Evolutionary conservation across 2,113 vertebrate species (phyloP).

Genomic region (Pholis gunnellus): DNA sequence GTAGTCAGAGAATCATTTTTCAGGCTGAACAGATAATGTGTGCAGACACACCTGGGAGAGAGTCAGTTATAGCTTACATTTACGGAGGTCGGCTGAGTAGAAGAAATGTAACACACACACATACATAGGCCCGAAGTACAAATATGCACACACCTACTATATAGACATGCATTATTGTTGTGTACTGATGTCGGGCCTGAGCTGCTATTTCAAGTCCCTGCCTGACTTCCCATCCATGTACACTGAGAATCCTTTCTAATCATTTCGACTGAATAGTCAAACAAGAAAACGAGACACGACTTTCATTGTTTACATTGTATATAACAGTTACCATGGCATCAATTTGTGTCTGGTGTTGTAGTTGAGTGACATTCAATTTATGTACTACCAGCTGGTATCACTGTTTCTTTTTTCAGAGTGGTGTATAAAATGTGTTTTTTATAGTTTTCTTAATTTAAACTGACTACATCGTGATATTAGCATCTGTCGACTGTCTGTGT

Average conservation of each 20-base stretch:
- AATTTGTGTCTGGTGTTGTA: neutral
- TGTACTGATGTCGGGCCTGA: neutral
- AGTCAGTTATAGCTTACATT: neutral
- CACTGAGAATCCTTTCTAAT: neutral
- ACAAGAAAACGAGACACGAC: neutral
- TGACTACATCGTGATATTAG: neutral
- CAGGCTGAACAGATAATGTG: conserved; percentile 3
- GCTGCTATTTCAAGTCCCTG: neutral
- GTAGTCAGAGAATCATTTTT: neutral
- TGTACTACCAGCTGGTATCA: neutral
- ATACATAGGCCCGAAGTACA: neutral
- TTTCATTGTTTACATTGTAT: neutral
- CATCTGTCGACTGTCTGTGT: neutral
- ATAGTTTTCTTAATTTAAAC: neutral
- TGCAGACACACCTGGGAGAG: neutral
- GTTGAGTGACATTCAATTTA: neutral
- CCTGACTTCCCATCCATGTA: neutral
- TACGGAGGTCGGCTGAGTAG: neutral
- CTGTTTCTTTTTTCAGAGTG: neutral
- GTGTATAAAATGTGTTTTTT: neutral
- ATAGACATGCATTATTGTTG: neutral
- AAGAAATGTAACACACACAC: neutral
- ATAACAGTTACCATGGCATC: too few species aligned
- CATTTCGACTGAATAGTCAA: neutral
- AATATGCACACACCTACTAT: neutral